These are phyloP conservation scores for Erythrolamprus reginae DNA, from an alignment of 2,113 vertebrate species.

Conservation along the genomic window DNA sequence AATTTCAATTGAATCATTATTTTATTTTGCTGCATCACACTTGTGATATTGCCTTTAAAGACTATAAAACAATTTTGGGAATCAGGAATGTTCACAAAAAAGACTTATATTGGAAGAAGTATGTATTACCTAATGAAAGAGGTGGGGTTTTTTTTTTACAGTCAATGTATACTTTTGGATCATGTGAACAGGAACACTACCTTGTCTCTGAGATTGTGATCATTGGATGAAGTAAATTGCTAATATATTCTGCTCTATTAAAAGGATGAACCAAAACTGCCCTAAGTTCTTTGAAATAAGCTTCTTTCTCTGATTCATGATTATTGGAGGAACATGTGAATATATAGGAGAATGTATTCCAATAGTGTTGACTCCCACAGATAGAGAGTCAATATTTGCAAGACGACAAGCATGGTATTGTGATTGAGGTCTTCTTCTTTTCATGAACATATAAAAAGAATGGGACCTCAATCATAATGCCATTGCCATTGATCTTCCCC, in stretches of 20 bases:
- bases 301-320: neutral
- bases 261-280: neutral
- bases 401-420: neutral
- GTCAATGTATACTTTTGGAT: neutral
- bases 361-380: neutral
- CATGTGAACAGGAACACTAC: neutral
- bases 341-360: neutral
- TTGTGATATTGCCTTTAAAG: conserved; percentile 4
- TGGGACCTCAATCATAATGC: neutral
- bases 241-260: neutral
- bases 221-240: neutral
- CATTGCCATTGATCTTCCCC: neutral
- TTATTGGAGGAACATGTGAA: neutral
- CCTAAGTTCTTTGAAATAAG: neutral
- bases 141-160: neutral
- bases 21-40: neutral
- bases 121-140: neutral
- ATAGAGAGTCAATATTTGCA: neutral
- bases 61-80: neutral
- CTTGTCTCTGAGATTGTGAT: neutral
- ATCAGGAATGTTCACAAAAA: neutral
- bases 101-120: conserved; percentile 9
- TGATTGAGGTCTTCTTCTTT: neutral
- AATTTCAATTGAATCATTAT: neutral
- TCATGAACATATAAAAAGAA: neutral